Base-by-base conservation (phyloP, 2,888 invertebrate species). In the Pandemis heparana region DNA sequence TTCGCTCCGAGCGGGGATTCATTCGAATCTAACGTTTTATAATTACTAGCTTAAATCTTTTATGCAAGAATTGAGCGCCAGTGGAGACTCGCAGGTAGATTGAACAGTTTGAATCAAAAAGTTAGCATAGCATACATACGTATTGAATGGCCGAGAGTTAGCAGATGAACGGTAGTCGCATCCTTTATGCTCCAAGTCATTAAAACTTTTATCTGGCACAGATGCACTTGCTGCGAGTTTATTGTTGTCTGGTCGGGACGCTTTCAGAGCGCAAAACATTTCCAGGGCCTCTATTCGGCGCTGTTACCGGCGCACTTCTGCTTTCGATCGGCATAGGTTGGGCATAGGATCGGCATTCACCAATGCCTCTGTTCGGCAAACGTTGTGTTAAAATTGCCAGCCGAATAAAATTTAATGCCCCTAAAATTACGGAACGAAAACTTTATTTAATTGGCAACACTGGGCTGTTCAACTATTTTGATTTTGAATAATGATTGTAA, bases 191-290 rank as follows among this genome's bases (percentile, higher is more conserved):
- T 80, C 81, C 78, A 77, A 85, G 85, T 88, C 88, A 89, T 89
- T 89, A 88, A 89, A 90, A 89, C 83, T 90, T 89, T 89, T 87
- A 87, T 88, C 87, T 84, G 78, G 84, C 86, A 81, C 84, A 85
- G 84, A 87, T 87, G 86, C 88, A 87, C 83, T 85, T 79, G 81
- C 81, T 79, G 81, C 78, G 79, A 84, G 83, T 86, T 85, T 84
- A 87, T 86, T 85, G 89, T 83, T 86, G 83, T 77, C 85, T 85
- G 79, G 86, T 80, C 77, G 84, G 80, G 80, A 87, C 82, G 85
- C 82, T 85, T 84, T 83, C 79, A 81, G 79, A 83, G 81, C 81
- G 84, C 81, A 82, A 82, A 85, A 81, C 84, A 82, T 83, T 85
- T 84, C 60, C 78, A n/a, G n/a, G n/a, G n/a, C n/a, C n/a, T n/a